A percentile compares a stretch with the other conserved stretches of the same genome.
These are phyloP conservation scores for Thomomys bottae DNA, from an alignment of 2,113 vertebrate genomes.

Conservation along the genomic window DNA sequence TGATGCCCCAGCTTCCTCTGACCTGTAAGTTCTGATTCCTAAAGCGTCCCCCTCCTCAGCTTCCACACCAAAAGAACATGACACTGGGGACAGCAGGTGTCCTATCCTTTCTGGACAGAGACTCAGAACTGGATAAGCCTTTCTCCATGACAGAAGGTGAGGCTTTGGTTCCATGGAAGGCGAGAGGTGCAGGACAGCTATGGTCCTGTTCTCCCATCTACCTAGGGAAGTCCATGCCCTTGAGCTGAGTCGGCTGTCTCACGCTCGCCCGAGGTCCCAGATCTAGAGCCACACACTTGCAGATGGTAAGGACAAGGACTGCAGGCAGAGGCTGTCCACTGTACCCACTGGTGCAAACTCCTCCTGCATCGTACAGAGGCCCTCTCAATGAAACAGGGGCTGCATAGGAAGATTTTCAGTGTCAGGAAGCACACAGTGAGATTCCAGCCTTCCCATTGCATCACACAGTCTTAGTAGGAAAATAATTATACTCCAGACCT, in stretches of 20 bases:
- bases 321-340: not conserved
- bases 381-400: not conserved
- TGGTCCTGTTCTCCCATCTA: not conserved
- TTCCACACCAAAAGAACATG: not conserved
- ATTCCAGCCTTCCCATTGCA: not conserved
- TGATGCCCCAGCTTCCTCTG: not conserved
- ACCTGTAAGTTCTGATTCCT: not conserved
- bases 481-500: not conserved
- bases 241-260: not conserved
- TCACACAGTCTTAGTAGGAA: not conserved
- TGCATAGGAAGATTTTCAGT: not conserved
- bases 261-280: fast-evolving
- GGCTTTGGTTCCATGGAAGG: no score
- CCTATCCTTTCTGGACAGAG: not conserved
- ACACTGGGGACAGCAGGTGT: fast-evolving
- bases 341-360: fast-evolving
- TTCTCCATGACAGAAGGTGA: not conserved
- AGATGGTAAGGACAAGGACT: fast-evolving
- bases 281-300: not conserved
- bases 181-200: no score
- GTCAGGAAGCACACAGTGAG: not conserved
- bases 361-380: not conserved
- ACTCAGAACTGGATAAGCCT: not conserved
- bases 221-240: fast-evolving
- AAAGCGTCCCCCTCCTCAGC: not conserved